Base-by-base conservation (phyloP, 2,113 vertebrate species). In the Sula dactylatra region DNA sequence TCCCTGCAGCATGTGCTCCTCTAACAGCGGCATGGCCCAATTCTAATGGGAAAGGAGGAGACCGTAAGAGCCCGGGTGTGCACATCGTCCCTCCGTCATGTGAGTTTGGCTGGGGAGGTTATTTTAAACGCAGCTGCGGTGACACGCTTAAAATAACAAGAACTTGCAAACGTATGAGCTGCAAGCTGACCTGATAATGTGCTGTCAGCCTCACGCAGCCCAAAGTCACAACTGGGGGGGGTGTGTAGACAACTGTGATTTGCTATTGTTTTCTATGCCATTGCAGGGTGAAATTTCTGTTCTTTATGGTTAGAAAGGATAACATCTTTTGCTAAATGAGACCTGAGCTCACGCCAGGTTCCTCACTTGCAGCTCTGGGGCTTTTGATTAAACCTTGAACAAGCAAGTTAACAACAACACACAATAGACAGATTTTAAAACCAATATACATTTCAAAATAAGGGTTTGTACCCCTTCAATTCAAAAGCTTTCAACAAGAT, bases 71-170 rank as follows among this genome's bases (percentile, higher is more conserved):
- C 54, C 49, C 0, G 0, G 25, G 27, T 13, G 16, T 6, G 20
- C 50, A 45, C 52, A 42, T 40, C 54, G 52, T n/a, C 50, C 47
- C 50, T 34, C 79, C 3, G 1, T 36, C 86, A 58, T 2, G 7
- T n/a, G 42, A 64, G 52, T 40, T 42, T 36, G 21, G 59, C 66
- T 45, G 31, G 34, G 62, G 38, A 80, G 82, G 58, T 89, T 96
- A 96, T 96, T 95, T 96, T 85, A 91, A 95, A 88, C 2, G 0
- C 54, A 64, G 87, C 56, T 42, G 40, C 9, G 49, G 59, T 84
- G 85, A 86, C 74, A 88, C 3, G 2, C 82, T 95, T 91, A 91
- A 96, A 96, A 96, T 96, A 97, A 96, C 45, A 77, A 90, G 78
- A 88, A 87, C 74, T 70, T 90, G 71, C 66, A 88, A 93, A 92